phyloP scores from a whole-genome alignment of 2,888 invertebrate genomes.

The Cryptus viduatorius region DNA sequence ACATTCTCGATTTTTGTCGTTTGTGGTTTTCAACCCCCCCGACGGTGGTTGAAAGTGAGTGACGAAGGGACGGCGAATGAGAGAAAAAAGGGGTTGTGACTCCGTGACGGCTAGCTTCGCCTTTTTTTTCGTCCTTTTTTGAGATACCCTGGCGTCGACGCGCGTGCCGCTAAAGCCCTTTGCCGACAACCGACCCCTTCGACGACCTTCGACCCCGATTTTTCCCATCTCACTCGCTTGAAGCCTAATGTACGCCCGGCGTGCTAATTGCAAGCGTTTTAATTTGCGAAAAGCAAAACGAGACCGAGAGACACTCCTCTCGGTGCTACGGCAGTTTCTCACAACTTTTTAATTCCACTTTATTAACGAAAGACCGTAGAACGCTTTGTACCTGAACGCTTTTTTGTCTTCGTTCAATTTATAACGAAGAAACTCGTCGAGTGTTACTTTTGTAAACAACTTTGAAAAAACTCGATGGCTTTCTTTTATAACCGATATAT shows the following conservation, averaged over 20 bases:
- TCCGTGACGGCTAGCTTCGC: slow-evolving; percentile 66
- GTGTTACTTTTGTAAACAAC: neutral
- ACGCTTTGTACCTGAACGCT: neutral
- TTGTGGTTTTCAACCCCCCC: slow-evolving; percentile 62
- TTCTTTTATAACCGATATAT: neutral
- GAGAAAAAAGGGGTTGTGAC: slow-evolving; percentile 71
- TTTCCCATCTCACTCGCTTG: slow-evolving; percentile 49
- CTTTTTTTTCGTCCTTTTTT: slow-evolving; percentile 65
- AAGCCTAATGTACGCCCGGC: slow-evolving; percentile 72
- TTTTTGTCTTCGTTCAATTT: neutral
- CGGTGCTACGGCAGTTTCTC: slow-evolving; percentile 2
- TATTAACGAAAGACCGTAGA: slow-evolving; percentile 16
- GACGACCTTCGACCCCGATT: slow-evolving; percentile 52
- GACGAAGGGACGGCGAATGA: slow-evolving; percentile 62
- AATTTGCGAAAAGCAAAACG: slow-evolving; percentile 75
- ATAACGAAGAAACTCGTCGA: neutral
- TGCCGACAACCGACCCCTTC: slow-evolving; percentile 31
- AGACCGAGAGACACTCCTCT: slow-evolving; percentile 13
- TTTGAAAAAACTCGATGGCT: neutral
- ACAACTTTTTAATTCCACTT: slow-evolving; percentile 34
- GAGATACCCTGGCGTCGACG: slow-evolving; percentile 50
- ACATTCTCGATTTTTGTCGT: slow-evolving; percentile 65
- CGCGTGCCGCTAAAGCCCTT: slow-evolving; percentile 61
- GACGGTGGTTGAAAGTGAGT: slow-evolving; percentile 51
- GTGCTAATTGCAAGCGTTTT: slow-evolving; percentile 82